phyloP scores from a whole-genome alignment of 2,797 vertebrate species.

The Gobio occitaniae region DNA sequence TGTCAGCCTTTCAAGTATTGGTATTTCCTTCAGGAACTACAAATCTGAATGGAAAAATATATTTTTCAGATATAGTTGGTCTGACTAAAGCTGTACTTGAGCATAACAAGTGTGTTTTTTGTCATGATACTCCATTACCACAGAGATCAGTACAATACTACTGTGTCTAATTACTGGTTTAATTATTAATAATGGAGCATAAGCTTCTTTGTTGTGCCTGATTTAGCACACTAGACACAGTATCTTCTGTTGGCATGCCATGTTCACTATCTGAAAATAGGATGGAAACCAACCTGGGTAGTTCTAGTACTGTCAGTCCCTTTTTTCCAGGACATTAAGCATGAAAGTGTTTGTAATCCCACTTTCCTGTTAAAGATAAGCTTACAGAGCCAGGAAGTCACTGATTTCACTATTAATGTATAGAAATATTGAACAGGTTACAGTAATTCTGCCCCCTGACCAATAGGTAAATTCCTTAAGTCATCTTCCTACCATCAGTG shows the following conservation, averaged over 20 bases:
- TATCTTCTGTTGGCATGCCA: constrained; percentile 25
- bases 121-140: constrained; percentile 27
- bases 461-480: not conserved
- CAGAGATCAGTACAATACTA: constrained; percentile 36
- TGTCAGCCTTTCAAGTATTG: not conserved
- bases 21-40: not conserved
- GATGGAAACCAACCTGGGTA: constrained; percentile 20
- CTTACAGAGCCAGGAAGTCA: not conserved
- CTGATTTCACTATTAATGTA: constrained; percentile 4
- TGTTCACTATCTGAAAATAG: constrained; percentile 29
- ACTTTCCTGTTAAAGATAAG: not conserved
- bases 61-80: not conserved
- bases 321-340: constrained; percentile 45
- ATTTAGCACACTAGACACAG: constrained; percentile 58
- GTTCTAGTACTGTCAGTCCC: constrained; percentile 5
- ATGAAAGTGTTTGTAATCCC: constrained; percentile 25
- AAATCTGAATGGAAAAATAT: not conserved
- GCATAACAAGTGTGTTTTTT: constrained; percentile 57
- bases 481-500: not conserved
- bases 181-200: constrained; percentile 71
- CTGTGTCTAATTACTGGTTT: constrained; percentile 65
- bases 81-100: not conserved
- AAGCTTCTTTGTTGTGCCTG: constrained; percentile 55
- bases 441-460: not conserved
- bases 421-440: not conserved